Base-by-base conservation (phyloP, 2,888 invertebrate species). In the Phymatocera aterrima region DNA sequence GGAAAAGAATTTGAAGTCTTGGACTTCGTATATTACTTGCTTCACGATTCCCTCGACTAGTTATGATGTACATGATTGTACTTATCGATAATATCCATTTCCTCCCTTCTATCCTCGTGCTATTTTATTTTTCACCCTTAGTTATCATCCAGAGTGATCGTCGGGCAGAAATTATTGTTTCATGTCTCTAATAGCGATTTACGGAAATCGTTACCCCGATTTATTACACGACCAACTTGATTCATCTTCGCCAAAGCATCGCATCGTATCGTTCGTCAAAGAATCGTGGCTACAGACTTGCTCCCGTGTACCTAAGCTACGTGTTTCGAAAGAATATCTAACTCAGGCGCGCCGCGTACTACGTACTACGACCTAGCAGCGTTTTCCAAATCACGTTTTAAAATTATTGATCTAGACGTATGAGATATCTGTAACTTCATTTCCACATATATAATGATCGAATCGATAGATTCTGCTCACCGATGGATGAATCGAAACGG, bases 241-340 rank as follows among this genome's bases (percentile, higher is more conserved):
- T 68, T 68, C 46, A 68, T 68, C 43, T n/a, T 68, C n/a, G 21
- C 46, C 24, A 15, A 68, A 68, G 15, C 24, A 43, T 24, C 57
- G 8, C 24, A 60, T 3, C 60, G 3, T 4, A 21, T n/a, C n/a
- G 43, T 43, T 68, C 65, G 65, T 68, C 43, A 6, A n/a, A 15
- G 24, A 68, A 68, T 68, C 21, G 5, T 43, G 65, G 65, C 40
- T n/a, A 68, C 46, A 68, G 68, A 68, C 46, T 68, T 43, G 68
- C 46, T 28, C n/a, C 10, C 3, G 3, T 37, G 8, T 0, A 68
- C 5, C 28, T 24, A 6, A 37, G 37, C 37, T 64, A 31, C 68
- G 64, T 37, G 37, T 64, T 64, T 37, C 24, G 15, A 21, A 28
- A n/a, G 15, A 60, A 64, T 37, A 64, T 8, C 2, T n/a, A n/a